A percentile compares a stretch with the other conserved stretches of the same genome.
These are phyloP conservation scores for Lithophane semibrunnea DNA, from an alignment of 2,888 invertebrate genomes.

Conservation along the genomic window DNA sequence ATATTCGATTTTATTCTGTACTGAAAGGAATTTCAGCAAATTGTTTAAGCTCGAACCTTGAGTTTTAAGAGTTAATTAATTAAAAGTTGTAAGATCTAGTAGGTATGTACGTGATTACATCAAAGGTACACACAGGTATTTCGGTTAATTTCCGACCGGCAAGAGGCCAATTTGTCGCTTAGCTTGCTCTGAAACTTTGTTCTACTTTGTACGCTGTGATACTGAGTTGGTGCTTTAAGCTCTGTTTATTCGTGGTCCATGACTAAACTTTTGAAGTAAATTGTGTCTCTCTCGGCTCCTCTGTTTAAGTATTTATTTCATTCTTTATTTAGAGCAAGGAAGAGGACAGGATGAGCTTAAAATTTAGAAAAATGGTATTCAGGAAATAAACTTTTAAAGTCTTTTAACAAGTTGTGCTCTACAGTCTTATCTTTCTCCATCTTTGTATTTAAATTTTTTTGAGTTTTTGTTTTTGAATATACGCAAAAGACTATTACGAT, in stretches of 20 bases:
- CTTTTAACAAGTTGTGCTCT: conserved; percentile 2
- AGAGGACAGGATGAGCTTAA: conserved; percentile 28
- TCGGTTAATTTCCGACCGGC: conserved; percentile 61
- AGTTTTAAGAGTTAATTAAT: conserved; percentile 50
- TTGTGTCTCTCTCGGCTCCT: conserved; percentile 65
- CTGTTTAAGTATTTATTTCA: conserved; percentile 61
- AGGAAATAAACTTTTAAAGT: conserved; percentile 22
- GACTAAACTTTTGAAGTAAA: conserved; percentile 74
- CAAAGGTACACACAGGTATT: conserved; percentile 64
- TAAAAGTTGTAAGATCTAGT: conserved; percentile 59
- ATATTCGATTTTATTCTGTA: conserved; percentile 21
- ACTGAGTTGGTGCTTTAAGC: conserved; percentile 68
- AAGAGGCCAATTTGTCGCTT: conserved; percentile 73
- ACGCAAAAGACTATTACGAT: background rate
- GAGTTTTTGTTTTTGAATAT: background rate
- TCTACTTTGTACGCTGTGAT: conserved; percentile 55
- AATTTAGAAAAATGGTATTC: conserved; percentile 35
- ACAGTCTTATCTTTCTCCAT: too few species aligned
- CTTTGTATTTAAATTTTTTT: background rate
- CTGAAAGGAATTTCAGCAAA: conserved; percentile 9
- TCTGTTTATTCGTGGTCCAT: conserved; percentile 73
- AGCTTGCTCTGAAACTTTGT: conserved; percentile 66
- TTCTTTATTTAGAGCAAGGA: conserved; percentile 46
- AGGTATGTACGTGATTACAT: conserved; percentile 49
- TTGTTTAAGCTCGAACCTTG: conserved; percentile 19